Evolutionary conservation across 2,113 vertebrate genomes (phyloP), one percentile per base, ranked within the genome.

Genomic region (Melanerpes aurifrons): DNA sequence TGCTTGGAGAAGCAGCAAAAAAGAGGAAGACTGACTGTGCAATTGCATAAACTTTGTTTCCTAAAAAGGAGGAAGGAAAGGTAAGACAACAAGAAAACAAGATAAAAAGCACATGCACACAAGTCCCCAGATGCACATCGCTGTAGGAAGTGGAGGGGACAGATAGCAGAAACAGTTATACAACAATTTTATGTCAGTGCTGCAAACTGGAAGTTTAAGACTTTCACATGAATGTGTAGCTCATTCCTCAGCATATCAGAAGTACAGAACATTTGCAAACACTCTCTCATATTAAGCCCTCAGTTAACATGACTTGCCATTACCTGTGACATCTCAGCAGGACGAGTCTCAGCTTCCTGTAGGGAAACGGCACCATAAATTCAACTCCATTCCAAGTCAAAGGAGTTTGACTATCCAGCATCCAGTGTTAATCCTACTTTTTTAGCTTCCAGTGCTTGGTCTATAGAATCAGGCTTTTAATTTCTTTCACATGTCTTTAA

Each of bases 21-120:
- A 86, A 37, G 26, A 63, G 35, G 21, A 32, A 63, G 48, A 13
- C 68, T 29, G 18, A 57, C 24, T 6, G 0, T 61, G 57, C 5
- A 66, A 73, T 20, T 62, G 61, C 40, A 81, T 70, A 26, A 45
- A 24, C 40, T 66, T 48, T 57, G 29, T 32, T 53, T 84, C 78
- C 86, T 91, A 45, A 76, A 69, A 53, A 48, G 12, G 13, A 57
- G 35, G 59, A 87, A 68, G 54, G 21, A 84, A 50, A 2, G 0
- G 37, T 16, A 68, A 79, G 15, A 32, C 31, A 79, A 57, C 31
- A 79, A 57, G 43, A 79, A 63, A 69, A 74, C 31, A 45, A 81
- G 75, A 62, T 37, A 89, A 85, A 66, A 15, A 9, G 2, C 47
- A 75, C 0, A 0, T 32, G 72, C 0, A 0, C 53, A 45, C 50